Percentiles rank a stretch among this genome's conserved stretches.
Conservation (phyloP, 2,888 invertebrate species). For the Leuctra nigra region DNA sequence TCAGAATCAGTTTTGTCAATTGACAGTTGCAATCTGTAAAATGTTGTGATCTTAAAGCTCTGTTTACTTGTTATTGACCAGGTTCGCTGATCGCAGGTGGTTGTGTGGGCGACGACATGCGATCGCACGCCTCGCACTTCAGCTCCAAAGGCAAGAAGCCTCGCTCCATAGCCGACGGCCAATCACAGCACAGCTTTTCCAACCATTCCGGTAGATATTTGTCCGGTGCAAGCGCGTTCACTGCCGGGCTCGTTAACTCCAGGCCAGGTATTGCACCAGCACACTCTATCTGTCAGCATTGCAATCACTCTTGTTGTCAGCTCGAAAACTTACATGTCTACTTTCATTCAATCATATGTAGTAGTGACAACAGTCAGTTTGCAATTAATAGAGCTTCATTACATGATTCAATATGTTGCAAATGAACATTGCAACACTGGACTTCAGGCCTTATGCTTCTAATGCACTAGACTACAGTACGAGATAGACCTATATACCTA, state of each 20-base stretch:
- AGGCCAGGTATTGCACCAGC: conserved; percentile 50
- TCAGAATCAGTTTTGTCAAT: too few species aligned
- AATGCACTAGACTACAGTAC: too few species aligned
- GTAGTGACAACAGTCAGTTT: too few species aligned
- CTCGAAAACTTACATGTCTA: neutral
- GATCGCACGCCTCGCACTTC: conserved; percentile 58
- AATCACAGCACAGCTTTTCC: conserved; percentile 83
- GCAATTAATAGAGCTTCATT: too few species aligned
- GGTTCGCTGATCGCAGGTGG: conserved; percentile 42
- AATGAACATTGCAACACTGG: too few species aligned
- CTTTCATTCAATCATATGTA: conserved; percentile 30
- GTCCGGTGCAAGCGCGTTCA: conserved; percentile 52
- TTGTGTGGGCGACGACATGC: conserved; percentile 58
- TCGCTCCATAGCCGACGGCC: conserved; percentile 79
- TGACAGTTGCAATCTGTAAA: too few species aligned
- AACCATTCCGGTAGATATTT: conserved; percentile 73
- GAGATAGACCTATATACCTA: too few species aligned
- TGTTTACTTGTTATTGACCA: too few species aligned
- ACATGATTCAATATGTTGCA: too few species aligned
- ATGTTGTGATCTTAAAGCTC: too few species aligned
- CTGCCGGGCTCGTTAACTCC: conserved; percentile 69
- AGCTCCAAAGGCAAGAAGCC: conserved; percentile 54
- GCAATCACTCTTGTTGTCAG: neutral
- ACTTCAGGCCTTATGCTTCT: too few species aligned
- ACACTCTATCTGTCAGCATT: neutral